Evolutionary conservation across 2,113 vertebrate genomes (phyloP).

Genomic region (Brachyistius frenatus): DNA sequence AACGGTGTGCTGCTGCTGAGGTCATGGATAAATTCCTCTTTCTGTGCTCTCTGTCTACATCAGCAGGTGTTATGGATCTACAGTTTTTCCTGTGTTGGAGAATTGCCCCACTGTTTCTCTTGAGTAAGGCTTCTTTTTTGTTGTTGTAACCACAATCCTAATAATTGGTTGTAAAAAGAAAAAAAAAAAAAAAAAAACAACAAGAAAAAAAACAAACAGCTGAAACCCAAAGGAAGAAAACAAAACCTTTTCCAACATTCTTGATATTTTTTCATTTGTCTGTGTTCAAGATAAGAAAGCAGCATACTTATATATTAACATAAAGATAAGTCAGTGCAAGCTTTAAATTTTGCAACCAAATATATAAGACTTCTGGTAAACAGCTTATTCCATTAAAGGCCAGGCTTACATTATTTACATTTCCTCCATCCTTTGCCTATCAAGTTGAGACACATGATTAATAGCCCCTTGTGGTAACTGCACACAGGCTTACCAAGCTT

Average conservation of each 20-base stretch:
- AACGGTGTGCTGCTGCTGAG: conserved; percentile 36
- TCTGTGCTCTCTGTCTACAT: conserved; percentile 59
- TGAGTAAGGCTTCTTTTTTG: conserved; percentile 68
- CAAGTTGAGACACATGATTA: conserved; percentile 58
- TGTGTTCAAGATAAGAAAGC: not conserved
- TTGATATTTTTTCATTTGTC: not conserved
- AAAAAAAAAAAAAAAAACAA: not conserved
- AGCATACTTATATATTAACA: not conserved
- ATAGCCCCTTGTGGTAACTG: conserved; percentile 35
- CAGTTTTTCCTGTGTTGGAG: conserved; percentile 64
- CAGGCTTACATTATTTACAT: conserved; percentile 52
- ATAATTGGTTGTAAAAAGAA: conserved; percentile 23
- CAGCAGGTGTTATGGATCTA: conserved; percentile 73
- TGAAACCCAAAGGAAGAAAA: not conserved
- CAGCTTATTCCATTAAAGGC: conserved; percentile 23
- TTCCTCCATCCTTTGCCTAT: conserved; percentile 28
- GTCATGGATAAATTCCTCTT: conserved; percentile 62
- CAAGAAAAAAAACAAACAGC: no score
- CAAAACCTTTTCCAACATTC: not conserved
- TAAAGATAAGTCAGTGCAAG: not conserved
- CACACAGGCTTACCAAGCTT: conserved; percentile 44
- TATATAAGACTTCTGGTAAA: conserved; percentile 23
- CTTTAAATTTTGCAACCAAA: not conserved
- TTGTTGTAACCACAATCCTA: conserved; percentile 4
- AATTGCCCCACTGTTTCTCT: conserved; percentile 63